Conservation (phyloP, 2,797 vertebrate species). For the Phyllotis vaccarum region DNA sequence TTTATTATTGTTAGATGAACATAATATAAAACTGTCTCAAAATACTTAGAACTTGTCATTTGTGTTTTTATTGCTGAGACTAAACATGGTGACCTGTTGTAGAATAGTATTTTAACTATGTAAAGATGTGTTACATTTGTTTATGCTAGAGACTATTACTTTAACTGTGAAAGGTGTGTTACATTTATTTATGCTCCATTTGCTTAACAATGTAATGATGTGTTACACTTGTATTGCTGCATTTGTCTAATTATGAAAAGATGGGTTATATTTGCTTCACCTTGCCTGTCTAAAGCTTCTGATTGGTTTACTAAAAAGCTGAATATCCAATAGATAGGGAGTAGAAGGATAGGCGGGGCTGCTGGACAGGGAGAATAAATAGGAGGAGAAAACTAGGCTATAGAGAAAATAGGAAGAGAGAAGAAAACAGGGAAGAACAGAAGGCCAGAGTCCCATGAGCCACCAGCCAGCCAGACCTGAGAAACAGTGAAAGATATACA, state of each 20-base stretch:
- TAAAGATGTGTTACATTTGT: neutral
- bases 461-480: neutral
- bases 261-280: too few relatives aligned
- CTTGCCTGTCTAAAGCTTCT: neutral
- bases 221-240: too few relatives aligned
- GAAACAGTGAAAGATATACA: neutral
- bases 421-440: neutral
- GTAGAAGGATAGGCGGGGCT: neutral
- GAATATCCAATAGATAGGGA: neutral
- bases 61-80: neutral
- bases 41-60: neutral
- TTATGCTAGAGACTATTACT: neutral
- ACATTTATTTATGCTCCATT: neutral
- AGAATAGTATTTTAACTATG: neutral
- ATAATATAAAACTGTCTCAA: neutral
- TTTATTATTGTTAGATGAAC: neutral
- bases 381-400: neutral
- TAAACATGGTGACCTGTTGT: neutral
- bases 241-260: too few relatives aligned
- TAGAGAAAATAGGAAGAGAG: neutral
- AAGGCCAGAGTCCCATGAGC: neutral
- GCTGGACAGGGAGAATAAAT: neutral
- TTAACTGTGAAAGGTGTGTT: neutral
- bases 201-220: neutral
- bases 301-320: neutral